Evolutionary conservation across 2,888 invertebrate species (phyloP), one percentile per base, ranked within the genome.

Genomic region (Pherbina coryleti): DNA sequence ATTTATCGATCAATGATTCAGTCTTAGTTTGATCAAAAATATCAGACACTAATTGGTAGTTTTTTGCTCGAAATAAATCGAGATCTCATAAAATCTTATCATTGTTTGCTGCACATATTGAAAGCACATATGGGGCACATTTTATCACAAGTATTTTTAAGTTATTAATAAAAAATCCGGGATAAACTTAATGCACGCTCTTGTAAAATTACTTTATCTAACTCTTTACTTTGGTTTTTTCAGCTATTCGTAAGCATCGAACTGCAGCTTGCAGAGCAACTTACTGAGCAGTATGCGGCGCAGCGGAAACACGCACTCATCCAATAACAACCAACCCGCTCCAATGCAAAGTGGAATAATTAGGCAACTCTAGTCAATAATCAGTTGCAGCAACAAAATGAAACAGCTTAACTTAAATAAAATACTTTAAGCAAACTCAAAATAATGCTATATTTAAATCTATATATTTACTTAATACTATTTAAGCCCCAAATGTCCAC

Each of bases 281-380:
- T 17, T n/a, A 31, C 62, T 28, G 62, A 22, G 62, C 17, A 14
- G 9, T n/a, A 17, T 5, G 64, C 19, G 19, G 19, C 7, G 55
- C 22, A 55, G n/a, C 2, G n/a, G 9, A 64, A 34, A 64, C 19
- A 34, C n/a, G 34, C 66, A 66, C 34, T 37, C 67, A 67, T 37
- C 67, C 67, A 60, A 11, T 14, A 44, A 44, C 44, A 44, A 44
- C 2, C 28, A 8, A 25, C n/a, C n/a, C n/a, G n/a, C 60, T 22
- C 28, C 25, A 60, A 60, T 69, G 66, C 19, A 37, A 37, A 22
- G 34, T 69, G 31, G 69, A 60, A 69, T 14, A 57, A 14, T 60
- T 19, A 55, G 77, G 86, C 87, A 87, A 86, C 87, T 86, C 87
- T 87, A 87, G 87, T 87, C 87, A 87, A 84, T 84, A 87, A 87